Percentiles rank a stretch among this genome's conserved stretches.
These are phyloP conservation scores for Helogale parvula DNA, from an alignment of 2,113 vertebrate species.

Conservation along the genomic window DNA sequence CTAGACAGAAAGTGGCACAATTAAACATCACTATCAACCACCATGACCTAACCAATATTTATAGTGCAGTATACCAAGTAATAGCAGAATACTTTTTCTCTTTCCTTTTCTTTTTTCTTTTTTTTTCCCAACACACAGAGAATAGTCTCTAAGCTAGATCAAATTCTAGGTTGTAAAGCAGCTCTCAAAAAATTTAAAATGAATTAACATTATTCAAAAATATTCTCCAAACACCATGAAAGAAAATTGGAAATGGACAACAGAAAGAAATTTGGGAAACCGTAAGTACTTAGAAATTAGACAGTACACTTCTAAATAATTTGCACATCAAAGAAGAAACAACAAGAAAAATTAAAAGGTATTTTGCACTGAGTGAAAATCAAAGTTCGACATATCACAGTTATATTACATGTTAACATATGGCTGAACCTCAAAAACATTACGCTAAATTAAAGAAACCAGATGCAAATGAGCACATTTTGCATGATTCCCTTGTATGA, in stretches of 20 bases:
- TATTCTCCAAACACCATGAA: background rate
- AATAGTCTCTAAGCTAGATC: background rate
- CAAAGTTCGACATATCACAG: background rate
- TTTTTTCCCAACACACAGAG: background rate
- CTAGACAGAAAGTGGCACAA: too few relatives aligned
- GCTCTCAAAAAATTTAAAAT: background rate
- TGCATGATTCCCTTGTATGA: background rate
- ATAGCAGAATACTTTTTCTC: background rate
- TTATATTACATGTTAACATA: background rate
- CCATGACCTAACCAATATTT: too few relatives aligned
- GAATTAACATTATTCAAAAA: background rate
- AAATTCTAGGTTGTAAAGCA: background rate
- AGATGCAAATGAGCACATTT: background rate
- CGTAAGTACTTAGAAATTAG: conserved; percentile 14
- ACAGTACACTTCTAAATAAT: background rate
- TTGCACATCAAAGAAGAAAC: background rate
- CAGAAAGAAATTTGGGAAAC: background rate
- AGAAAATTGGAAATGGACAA: background rate
- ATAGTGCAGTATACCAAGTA: background rate
- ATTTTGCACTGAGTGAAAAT: background rate
- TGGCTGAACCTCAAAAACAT: background rate
- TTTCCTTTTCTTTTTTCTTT: background rate
- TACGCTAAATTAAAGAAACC: background rate
- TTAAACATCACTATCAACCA: too few relatives aligned
- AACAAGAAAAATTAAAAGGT: background rate